Evolutionary conservation across 2,888 invertebrate genomes (phyloP).

Genomic region (Morpho achilles): DNA sequence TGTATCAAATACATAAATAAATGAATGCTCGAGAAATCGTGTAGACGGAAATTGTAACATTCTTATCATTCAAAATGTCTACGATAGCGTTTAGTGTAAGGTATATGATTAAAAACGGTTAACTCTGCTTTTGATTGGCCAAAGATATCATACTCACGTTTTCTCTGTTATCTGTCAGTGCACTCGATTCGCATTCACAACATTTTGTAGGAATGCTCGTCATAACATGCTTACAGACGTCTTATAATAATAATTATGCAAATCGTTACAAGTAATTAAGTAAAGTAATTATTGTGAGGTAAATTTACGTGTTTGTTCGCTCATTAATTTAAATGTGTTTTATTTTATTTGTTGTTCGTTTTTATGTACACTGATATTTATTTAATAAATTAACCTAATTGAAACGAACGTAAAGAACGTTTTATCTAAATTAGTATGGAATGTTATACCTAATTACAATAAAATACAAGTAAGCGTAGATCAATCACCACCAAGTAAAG

Average conservation of each 20-base stretch:
- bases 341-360: no score
- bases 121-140: slow-evolving; percentile 27
- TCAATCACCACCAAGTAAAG: no score
- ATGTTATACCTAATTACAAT: no score
- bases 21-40: slow-evolving; percentile 3
- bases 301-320: no score
- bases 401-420: no score
- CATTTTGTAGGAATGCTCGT: slow-evolving; percentile 23
- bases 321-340: no score
- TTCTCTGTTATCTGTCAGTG: slow-evolving; percentile 58
- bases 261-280: slow-evolving; percentile 1
- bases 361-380: no score
- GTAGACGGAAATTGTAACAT: slow-evolving; percentile 5
- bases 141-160: slow-evolving; percentile 32
- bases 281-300: not conserved
- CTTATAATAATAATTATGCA: slow-evolving; percentile 4
- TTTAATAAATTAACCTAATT: no score
- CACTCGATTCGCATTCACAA: slow-evolving; percentile 39
- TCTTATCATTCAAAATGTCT: slow-evolving; percentile 18
- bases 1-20: no score
- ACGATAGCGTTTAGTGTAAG: slow-evolving; percentile 29
- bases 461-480: no score
- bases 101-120: slow-evolving; percentile 30
- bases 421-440: no score
- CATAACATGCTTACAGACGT: slow-evolving; percentile 12